Evolutionary conservation across 2,888 invertebrate genomes (phyloP).

Genomic region (Dione vanillae): DNA sequence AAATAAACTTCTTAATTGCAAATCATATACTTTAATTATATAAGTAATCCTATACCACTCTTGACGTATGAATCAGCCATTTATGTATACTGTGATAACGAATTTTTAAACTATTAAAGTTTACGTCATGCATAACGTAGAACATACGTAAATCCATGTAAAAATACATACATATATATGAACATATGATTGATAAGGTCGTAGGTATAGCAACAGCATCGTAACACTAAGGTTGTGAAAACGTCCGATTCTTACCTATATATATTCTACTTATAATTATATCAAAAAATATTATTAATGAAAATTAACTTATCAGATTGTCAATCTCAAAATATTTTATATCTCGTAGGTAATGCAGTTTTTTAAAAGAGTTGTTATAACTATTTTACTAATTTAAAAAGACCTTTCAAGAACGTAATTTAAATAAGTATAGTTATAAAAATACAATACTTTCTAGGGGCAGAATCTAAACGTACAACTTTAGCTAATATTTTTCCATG

Average conservation of each 20-base stretch:
- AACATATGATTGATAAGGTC: neutral
- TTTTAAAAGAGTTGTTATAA: too few species aligned
- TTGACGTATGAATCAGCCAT: constrained; percentile 28
- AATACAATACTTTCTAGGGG: neutral
- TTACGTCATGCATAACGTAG: constrained; percentile 9
- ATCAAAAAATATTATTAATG: neutral
- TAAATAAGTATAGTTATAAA: neutral
- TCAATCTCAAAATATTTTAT: neutral
- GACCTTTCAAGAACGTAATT: too few species aligned
- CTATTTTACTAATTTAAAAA: too few species aligned
- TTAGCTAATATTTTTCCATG: neutral
- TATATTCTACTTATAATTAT: neutral
- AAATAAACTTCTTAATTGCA: neutral
- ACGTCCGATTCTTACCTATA: neutral
- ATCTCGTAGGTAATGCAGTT: neutral
- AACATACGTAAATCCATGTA: constrained; percentile 13
- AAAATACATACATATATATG: neutral
- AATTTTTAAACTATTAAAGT: constrained; percentile 22
- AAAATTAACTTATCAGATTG: neutral
- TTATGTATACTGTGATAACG: constrained; percentile 25
- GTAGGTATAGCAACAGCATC: constrained; percentile 17
- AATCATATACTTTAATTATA: neutral
- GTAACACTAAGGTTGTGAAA: constrained; percentile 7
- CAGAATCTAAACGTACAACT: neutral
- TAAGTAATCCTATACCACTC: neutral